phyloP scores from a whole-genome alignment of 2,797 vertebrate genomes.

The Lepus oiostolus region DNA sequence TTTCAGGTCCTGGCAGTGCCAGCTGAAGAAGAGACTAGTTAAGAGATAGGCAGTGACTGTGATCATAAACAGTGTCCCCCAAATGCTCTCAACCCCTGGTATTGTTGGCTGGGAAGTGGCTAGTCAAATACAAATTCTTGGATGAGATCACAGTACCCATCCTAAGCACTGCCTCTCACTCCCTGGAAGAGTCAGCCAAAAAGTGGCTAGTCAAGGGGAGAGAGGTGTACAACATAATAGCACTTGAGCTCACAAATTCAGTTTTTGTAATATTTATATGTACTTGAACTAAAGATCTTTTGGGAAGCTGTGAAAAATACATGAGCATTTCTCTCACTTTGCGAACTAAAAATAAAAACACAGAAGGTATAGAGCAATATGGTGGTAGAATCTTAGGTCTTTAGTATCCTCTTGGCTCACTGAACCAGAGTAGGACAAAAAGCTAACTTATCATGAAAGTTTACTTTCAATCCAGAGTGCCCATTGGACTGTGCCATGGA shows the following conservation, averaged over 20 bases:
- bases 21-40: too few species aligned
- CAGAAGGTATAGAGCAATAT: neutral
- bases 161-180: too few species aligned
- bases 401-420: neutral
- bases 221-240: too few species aligned
- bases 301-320: conserved; percentile 5
- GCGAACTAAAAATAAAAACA: neutral
- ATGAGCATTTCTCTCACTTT: conserved; percentile 8
- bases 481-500: neutral
- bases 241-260: neutral
- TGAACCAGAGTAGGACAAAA: neutral
- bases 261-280: neutral
- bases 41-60: too few species aligned
- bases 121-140: too few species aligned
- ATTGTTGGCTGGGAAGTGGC: too few species aligned
- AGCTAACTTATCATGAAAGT: neutral
- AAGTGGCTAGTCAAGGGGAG: too few species aligned
- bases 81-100: too few species aligned
- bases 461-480: neutral
- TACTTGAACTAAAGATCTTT: conserved; percentile 35
- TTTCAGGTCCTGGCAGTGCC: too few species aligned
- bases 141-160: too few species aligned
- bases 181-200: too few species aligned
- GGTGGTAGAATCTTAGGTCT: neutral
- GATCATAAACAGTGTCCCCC: too few species aligned